These are phyloP conservation scores for Caerostris darwini DNA, from an alignment of 1,140 invertebrate genomes.

Conservation along the genomic window DNA sequence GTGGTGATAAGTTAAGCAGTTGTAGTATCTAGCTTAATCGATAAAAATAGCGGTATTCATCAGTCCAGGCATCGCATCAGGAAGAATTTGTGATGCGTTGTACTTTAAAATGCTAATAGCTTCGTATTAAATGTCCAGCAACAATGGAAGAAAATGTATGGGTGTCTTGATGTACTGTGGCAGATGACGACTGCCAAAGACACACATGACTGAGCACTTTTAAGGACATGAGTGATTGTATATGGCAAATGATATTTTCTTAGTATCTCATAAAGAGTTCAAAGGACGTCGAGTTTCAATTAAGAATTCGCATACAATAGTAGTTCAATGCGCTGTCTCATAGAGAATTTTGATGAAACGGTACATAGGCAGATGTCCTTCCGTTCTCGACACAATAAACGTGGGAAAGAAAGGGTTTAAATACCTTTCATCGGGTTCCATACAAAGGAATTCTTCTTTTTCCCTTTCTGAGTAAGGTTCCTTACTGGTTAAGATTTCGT, in stretches of 20 bases:
- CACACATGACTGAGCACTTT: slow-evolving; percentile 45
- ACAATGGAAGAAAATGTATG: slow-evolving; percentile 30
- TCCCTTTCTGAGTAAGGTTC: no score
- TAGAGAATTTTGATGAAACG: slow-evolving; percentile 5
- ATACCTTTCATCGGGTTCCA: not conserved
- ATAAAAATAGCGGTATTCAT: slow-evolving; percentile 22
- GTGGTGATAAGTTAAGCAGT: not conserved
- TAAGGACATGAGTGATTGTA: slow-evolving; percentile 54
- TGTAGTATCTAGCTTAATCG: not conserved
- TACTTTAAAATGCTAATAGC: slow-evolving; percentile 43
- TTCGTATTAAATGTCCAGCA: slow-evolving; percentile 23
- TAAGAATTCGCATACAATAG: slow-evolving; percentile 48
- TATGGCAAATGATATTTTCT: slow-evolving; percentile 48
- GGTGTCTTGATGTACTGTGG: not conserved
- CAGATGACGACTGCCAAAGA: not conserved
- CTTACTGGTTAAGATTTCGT: no score
- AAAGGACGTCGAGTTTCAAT: slow-evolving; percentile 42
- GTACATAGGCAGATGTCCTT: not conserved
- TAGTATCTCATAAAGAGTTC: slow-evolving; percentile 45
- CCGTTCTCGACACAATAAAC: not conserved
- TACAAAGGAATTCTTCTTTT: not conserved
- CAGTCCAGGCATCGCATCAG: not conserved
- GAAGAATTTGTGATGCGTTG: not conserved
- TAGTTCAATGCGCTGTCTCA: slow-evolving; percentile 4
- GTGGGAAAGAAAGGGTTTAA: not conserved